phyloP scores from a whole-genome alignment of 2,113 vertebrate genomes.

The Tapirus terrestris region DNA sequence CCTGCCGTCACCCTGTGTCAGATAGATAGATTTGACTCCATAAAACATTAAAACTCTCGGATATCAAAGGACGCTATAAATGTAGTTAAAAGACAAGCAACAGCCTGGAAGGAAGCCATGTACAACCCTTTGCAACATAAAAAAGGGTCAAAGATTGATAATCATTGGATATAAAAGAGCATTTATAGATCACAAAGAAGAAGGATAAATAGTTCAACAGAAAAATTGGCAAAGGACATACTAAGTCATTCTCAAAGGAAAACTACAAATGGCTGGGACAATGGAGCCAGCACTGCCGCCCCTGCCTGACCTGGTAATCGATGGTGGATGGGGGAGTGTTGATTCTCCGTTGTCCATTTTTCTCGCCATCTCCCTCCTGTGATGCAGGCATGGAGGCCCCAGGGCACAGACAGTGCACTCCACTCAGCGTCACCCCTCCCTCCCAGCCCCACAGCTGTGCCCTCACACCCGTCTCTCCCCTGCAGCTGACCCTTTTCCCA shows the following conservation, averaged over 20 bases:
- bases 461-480: not conserved
- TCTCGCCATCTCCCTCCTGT: not conserved
- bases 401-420: fast-evolving
- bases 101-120: not conserved
- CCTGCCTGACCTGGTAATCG: not conserved
- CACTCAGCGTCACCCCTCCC: not conserved
- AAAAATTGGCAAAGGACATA: not conserved
- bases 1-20: not conserved
- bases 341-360: not conserved
- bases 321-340: fast-evolving
- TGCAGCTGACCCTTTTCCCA: not conserved
- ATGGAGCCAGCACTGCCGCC: fast-evolving
- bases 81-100: not conserved
- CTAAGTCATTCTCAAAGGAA: not conserved
- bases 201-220: not conserved
- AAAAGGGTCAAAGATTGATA: not conserved
- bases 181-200: not conserved
- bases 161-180: fast-evolving
- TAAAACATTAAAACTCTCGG: not conserved
- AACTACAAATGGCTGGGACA: not conserved
- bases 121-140: not conserved
- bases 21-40: not conserved
- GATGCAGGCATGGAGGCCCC: not conserved
- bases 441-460: not conserved
- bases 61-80: not conserved